Evolutionary conservation across 2,888 invertebrate species (phyloP), one percentile per base, ranked within the genome.

Genomic region (Dicyrtoma fusca): DNA sequence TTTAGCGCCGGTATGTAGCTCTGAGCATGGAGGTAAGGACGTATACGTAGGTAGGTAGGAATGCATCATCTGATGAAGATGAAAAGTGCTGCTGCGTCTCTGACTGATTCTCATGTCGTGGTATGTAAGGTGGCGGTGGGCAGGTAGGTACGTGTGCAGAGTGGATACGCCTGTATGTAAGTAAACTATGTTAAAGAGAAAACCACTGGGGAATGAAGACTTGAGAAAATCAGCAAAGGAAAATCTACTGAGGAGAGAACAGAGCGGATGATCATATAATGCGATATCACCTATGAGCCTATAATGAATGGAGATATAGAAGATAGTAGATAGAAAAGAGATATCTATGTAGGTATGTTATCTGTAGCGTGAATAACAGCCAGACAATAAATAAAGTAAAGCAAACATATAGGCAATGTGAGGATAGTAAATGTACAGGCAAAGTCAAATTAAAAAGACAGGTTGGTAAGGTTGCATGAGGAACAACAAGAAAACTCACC

Each of bases 351-450:
- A 45, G 25, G 19, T 63, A 63, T 63, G 47, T 57, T 34, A 68
- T 42, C 34, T 23, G 53, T 53, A 68, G 66, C 66, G 53, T 68
- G 66, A 68, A 68, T 68, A 57, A 68, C 55, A 57, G 55, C 25
- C 57, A 55, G 61, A 61, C 61, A 61, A 61, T 61, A 61, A 61
- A 66, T 66, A 66, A 66, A 55, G 53, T 57, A 66, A 66, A 51
- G 34, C 34, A 61, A 42, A 61, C 42, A 61, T 42, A 25, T 19
- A 49, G 34, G 34, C 34, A 34, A 3, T 34, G 4, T 3, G 34
- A 34, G 34, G 34, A 49, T 6, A 5, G 49, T 55, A 17, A 25
- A 34, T 66, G n/a, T 66, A 21, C 10, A 57, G 42, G 49, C 51
- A n/a, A 61, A 17, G 57, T 25, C 42, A 66, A 66, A 55, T 44